Base-by-base conservation (phyloP, 2,113 vertebrate species). In the Taurulus bubalis region DNA sequence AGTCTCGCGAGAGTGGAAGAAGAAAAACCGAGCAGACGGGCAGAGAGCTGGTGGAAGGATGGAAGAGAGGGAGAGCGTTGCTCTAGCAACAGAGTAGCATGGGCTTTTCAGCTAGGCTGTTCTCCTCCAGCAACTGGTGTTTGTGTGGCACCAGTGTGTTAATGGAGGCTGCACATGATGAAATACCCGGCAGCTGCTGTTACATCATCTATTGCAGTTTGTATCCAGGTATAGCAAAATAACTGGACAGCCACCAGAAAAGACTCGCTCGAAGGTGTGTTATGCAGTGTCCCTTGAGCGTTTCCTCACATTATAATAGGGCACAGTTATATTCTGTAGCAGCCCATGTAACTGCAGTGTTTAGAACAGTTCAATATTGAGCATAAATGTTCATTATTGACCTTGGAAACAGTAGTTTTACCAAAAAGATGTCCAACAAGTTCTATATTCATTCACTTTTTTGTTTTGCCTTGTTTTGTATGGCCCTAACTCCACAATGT, bases 31-130 rank as follows among this genome's bases (percentile, higher is more conserved):
- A 58, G 55, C 24, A 15, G 16, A 40, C 55, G 16, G 18, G 45
- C 72, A 42, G 20, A 40, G 47, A 42, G 70, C 63, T 65, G 53
- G 42, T 45, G 80, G 72, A 78, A 60, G 71, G 73, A 78, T 59
- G 74, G 62, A 62, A 68, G 47, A 22, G 78, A 63, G 74, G 47
- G 65, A 81, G 62, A 77, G 79, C 76, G 94, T 95, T 94, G 93
- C 92, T 90, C 75, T 89, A 86, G 93, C 87, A 95, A 95, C 94
- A 85, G 85, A 91, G 34, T 71, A 60, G 20, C 67, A 73, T 28
- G 64, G 11, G 55, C n/a, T 74, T 82, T 80, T 77, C 42, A 55
- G 45, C 24, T 34, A 24, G 62, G 49, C 30, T 65, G 40, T 45
- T 80, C 7, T 71, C 34, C 38, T 20, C 18, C 28, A 79, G 82